phyloP scores from a whole-genome alignment of 2,888 invertebrate species.

The Cryptus viduatorius region DNA sequence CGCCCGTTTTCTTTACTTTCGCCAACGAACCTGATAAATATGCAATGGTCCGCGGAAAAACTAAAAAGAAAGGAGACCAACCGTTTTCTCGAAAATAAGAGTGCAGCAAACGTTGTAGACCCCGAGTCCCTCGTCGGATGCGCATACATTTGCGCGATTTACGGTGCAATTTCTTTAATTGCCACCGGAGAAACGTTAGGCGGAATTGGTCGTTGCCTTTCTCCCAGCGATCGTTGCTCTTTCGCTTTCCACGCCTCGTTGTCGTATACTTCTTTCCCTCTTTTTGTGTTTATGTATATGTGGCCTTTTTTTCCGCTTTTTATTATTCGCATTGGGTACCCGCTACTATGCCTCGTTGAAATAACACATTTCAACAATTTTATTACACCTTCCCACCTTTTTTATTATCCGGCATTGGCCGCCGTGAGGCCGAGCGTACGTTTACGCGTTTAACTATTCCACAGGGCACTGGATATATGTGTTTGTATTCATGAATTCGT shows the following conservation, averaged over 20 bases:
- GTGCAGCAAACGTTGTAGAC: constrained; percentile 28
- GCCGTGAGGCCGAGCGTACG: not conserved
- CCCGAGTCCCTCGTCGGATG: constrained; percentile 57
- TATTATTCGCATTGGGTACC: not conserved
- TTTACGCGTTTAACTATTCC: not conserved
- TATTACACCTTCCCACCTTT: not conserved
- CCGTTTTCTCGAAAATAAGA: constrained; percentile 51
- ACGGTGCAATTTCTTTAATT: constrained; percentile 77
- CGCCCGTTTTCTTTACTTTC: constrained; percentile 43
- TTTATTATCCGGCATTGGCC: constrained; percentile 14
- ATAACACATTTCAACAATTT: constrained; percentile 26
- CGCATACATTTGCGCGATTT: constrained; percentile 72
- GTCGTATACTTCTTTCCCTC: constrained; percentile 14
- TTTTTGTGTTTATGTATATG: not conserved
- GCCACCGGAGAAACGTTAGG: constrained; percentile 65
- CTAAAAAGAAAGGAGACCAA: constrained; percentile 68
- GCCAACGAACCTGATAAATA: constrained; percentile 80
- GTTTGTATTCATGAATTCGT: constrained; percentile 48
- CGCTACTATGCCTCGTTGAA: not conserved
- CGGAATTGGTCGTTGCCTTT: constrained; percentile 66
- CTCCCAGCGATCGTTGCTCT: constrained; percentile 37
- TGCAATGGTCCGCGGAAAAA: constrained; percentile 77
- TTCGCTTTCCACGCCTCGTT: constrained; percentile 59
- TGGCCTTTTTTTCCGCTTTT: not conserved
- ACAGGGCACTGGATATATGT: not conserved